A percentile compares a stretch with the other conserved stretches of the same genome.
phyloP scores from a whole-genome alignment of 2,113 vertebrate genomes.

The Dermatemys mawii region DNA sequence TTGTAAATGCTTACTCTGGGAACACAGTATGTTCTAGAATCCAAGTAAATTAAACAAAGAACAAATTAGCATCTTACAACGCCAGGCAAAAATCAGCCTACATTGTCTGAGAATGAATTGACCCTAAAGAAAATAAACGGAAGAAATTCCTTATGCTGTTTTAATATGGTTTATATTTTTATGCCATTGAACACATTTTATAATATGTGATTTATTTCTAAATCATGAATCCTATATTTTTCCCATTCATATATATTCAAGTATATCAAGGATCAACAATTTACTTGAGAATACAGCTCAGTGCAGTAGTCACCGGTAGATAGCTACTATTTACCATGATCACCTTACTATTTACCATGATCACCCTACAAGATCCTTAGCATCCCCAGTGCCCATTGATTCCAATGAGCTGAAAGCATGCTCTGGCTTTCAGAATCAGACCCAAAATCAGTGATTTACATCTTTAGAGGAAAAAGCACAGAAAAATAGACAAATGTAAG shows the following conservation, averaged over 20 bases:
- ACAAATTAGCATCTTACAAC: neutral
- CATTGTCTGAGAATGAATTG: neutral
- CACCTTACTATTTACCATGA: rapidly evolving
- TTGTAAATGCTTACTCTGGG: neutral
- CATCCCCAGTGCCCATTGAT: rapidly evolving
- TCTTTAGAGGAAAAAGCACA: rapidly evolving
- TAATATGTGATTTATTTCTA: neutral
- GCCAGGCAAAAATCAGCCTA: neutral
- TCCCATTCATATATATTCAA: neutral
- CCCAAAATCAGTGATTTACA: neutral
- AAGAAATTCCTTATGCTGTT: rapidly evolving
- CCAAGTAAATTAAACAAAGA: neutral
- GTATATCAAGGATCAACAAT: neutral
- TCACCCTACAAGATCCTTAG: rapidly evolving
- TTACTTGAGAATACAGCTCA: rapidly evolving
- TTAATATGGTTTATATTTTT: neutral
- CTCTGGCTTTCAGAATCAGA: rapidly evolving
- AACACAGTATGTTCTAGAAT: slow-evolving; percentile 18
- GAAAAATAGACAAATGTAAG: neutral
- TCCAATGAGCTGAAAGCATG: neutral
- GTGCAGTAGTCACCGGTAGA: rapidly evolving
- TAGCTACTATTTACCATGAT: rapidly evolving
- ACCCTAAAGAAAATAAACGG: neutral
- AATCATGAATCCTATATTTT: neutral
- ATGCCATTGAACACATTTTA: neutral